These are phyloP conservation scores for Cephus pygmeus DNA, from an alignment of 2,888 invertebrate species.

Conservation along the genomic window DNA sequence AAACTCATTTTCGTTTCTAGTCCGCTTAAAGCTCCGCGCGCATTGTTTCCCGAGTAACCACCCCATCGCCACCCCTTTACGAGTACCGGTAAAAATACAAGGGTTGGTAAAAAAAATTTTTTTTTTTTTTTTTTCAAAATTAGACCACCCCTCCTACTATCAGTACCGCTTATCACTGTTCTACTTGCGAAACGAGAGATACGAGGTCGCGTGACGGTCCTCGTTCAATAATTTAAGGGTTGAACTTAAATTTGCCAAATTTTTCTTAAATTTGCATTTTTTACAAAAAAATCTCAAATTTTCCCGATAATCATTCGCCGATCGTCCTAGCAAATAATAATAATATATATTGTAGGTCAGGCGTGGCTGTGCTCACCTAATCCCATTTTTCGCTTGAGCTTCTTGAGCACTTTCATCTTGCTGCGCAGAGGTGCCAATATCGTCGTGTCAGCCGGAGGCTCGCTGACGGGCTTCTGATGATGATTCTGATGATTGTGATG, in stretches of 20 bases:
- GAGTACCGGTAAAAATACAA: background rate
- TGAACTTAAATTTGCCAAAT: no score
- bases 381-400: slow-evolving; percentile 88
- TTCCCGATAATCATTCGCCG: no score
- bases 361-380: slow-evolving; percentile 74
- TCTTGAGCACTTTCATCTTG: slow-evolving; percentile 92
- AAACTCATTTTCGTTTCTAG: background rate
- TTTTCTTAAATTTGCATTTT: no score
- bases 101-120: background rate
- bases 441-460: slow-evolving; percentile 50
- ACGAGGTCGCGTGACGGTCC: background rate
- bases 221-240: no score
- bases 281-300: no score
- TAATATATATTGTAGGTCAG: slow-evolving; percentile 12
- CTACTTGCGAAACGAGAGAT: background rate
- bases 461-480: slow-evolving; percentile 25
- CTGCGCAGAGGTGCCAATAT: slow-evolving; percentile 69
- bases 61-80: background rate
- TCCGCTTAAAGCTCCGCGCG: background rate
- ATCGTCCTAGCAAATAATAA: no score
- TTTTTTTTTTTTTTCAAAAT: background rate
- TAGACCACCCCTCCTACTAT: background rate
- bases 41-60: background rate
- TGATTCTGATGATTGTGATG: slow-evolving; percentile 17
- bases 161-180: background rate